These are phyloP conservation scores for Araneus ventricosus DNA, from an alignment of 1,140 invertebrate species.

Conservation along the genomic window DNA sequence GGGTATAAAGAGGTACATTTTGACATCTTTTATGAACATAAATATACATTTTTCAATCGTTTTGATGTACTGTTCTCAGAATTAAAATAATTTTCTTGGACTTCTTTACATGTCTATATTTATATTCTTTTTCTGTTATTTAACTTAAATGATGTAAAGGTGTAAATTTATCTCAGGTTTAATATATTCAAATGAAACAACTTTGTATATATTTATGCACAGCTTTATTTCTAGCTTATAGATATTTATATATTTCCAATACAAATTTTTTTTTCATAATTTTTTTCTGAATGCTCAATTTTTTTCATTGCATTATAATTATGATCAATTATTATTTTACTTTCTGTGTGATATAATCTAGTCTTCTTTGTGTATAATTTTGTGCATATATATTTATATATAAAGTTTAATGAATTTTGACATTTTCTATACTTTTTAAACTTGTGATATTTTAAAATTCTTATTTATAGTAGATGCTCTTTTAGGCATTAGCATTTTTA, in stretches of 20 bases:
- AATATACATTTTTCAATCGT: too few species aligned
- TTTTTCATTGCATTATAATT: not conserved
- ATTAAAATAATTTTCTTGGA: too few species aligned
- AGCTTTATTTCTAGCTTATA: not conserved
- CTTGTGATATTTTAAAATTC: constrained; percentile 47
- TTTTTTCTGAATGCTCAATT: not conserved
- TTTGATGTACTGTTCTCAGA: too few species aligned
- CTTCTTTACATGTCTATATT: not conserved
- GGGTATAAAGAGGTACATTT: too few species aligned
- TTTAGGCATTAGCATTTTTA: constrained; percentile 44
- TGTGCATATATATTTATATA: not conserved
- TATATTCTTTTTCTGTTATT: not conserved
- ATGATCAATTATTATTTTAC: not conserved
- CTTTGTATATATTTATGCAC: not conserved
- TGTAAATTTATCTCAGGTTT: not conserved
- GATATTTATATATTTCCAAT: not conserved
- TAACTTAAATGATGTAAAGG: not conserved
- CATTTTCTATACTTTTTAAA: constrained; percentile 30
- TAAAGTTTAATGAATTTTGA: constrained; percentile 3
- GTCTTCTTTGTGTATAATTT: constrained; percentile 3
- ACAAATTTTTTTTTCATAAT: not conserved
- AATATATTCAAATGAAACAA: not conserved
- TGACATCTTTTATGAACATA: too few species aligned
- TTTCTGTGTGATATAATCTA: not conserved
- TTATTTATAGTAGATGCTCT: constrained; percentile 27